These are phyloP conservation scores for Thomomys bottae DNA, from an alignment of 2,113 vertebrate species.

Conservation along the genomic window DNA sequence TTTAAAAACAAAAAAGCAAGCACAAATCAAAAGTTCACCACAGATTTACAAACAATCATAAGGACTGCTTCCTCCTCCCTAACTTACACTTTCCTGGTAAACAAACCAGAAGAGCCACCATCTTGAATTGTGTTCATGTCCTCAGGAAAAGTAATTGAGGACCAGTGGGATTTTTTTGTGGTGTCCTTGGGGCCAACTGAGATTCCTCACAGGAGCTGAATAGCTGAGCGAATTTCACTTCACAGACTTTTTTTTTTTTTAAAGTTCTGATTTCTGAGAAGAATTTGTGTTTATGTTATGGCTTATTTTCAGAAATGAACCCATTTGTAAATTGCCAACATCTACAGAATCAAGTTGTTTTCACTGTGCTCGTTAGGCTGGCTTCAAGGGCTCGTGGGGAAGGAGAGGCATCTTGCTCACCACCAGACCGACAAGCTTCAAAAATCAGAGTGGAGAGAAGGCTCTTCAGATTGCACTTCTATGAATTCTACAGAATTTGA, in stretches of 20 bases:
- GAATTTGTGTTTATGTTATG: slow-evolving; percentile 29
- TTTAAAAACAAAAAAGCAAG: slow-evolving; percentile 77
- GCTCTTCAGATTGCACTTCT: background rate
- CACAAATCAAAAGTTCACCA: slow-evolving; percentile 67
- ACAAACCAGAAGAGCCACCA: background rate
- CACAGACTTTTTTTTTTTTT: slow-evolving; percentile 66
- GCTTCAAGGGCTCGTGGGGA: background rate
- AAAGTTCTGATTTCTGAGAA: slow-evolving; percentile 73
- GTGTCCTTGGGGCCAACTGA: slow-evolving; percentile 50
- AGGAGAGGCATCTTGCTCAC: accelerated
- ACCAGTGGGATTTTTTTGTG: slow-evolving; percentile 51
- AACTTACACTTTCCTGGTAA: background rate
- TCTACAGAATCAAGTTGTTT: background rate
- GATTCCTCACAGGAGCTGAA: slow-evolving; percentile 66
- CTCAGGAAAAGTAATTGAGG: slow-evolving; percentile 66
- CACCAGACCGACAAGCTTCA: no score
- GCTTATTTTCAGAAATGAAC: slow-evolving; percentile 42
- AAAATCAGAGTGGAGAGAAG: no score
- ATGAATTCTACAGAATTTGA: background rate
- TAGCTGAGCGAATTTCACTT: slow-evolving; percentile 11
- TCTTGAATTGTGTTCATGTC: slow-evolving; percentile 45
- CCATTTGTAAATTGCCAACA: slow-evolving; percentile 28
- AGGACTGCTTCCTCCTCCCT: background rate
- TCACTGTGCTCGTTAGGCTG: background rate
- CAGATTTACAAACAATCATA: slow-evolving; percentile 43